phyloP scores from a whole-genome alignment of 2,797 vertebrate species.

The Sebastes aleutianus region DNA sequence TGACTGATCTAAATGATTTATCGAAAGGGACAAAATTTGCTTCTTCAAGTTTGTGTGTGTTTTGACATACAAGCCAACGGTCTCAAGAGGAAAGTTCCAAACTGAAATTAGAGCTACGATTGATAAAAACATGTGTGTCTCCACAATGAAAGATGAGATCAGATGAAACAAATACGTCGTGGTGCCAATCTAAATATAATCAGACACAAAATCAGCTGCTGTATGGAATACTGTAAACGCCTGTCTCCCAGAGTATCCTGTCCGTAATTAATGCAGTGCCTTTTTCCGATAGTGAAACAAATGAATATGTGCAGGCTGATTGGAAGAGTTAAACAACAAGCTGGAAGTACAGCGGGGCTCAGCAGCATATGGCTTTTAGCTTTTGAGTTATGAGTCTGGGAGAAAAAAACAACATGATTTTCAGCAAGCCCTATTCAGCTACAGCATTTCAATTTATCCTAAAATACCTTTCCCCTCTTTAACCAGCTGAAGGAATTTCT shows the following conservation, averaged over 20 bases:
- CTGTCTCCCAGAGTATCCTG: slow-evolving; percentile 41
- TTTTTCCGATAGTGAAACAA: slow-evolving; percentile 47
- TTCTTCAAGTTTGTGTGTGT: background rate
- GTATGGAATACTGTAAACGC: slow-evolving; percentile 55
- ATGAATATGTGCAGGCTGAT: slow-evolving; percentile 49
- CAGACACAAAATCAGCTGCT: slow-evolving; percentile 62
- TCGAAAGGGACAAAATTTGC: background rate
- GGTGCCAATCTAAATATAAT: slow-evolving; percentile 60
- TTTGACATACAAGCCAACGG: background rate
- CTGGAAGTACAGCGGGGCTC: slow-evolving; percentile 31
- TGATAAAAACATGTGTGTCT: slow-evolving; percentile 17
- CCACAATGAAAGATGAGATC: slow-evolving; percentile 35
- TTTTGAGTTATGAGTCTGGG: slow-evolving; percentile 50
- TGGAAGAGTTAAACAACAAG: slow-evolving; percentile 58
- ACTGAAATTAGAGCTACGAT: slow-evolving; percentile 8
- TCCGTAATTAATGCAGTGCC: slow-evolving; percentile 42
- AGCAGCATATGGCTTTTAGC: slow-evolving; percentile 51
- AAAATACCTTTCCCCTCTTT: slow-evolving; percentile 33
- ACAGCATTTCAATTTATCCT: slow-evolving; percentile 36
- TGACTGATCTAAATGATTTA: accelerated
- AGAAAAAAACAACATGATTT: slow-evolving; percentile 30
- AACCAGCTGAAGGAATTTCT: slow-evolving; percentile 33
- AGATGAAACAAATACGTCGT: slow-evolving; percentile 40
- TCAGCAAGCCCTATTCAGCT: slow-evolving; percentile 27
- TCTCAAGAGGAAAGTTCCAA: background rate